phyloP scores from a whole-genome alignment of 2,113 vertebrate species.

The Leucoraja erinaceus region DNA sequence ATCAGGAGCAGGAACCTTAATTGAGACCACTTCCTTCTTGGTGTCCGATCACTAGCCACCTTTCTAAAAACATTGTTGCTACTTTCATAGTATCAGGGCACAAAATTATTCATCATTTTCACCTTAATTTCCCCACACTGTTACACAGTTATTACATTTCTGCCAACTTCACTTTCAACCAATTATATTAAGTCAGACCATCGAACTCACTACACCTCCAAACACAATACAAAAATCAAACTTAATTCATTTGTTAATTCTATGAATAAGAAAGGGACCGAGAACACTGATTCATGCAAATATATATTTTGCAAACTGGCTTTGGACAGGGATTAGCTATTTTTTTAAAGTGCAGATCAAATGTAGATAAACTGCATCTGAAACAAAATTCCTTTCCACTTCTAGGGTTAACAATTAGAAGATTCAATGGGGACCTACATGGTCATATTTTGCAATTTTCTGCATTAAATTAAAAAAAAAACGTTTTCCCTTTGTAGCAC shows the following conservation, averaged over 20 bases:
- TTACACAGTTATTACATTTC: background rate
- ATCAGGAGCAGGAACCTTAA: background rate
- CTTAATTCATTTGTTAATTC: background rate
- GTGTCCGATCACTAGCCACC: background rate
- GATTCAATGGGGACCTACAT: background rate
- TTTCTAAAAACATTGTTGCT: background rate
- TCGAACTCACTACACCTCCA: background rate
- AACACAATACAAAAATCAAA: background rate
- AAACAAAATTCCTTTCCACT: background rate
- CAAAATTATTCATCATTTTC: background rate
- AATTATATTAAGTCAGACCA: background rate
- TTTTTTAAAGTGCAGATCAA: background rate
- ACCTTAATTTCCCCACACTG: background rate
- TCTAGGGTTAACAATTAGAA: background rate
- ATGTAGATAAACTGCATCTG: background rate
- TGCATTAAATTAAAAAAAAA: conserved; percentile 22
- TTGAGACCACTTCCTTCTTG: too few relatives aligned
- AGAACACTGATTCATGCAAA: background rate
- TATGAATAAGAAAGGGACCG: background rate
- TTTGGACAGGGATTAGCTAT: background rate
- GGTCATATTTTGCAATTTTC: background rate
- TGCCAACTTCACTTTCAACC: background rate
- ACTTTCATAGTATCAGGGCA: background rate
- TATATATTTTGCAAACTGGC: background rate
- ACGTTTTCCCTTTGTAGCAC: background rate